Base-by-base conservation (phyloP, 2,113 vertebrate species). In the Pholis gunnellus region DNA sequence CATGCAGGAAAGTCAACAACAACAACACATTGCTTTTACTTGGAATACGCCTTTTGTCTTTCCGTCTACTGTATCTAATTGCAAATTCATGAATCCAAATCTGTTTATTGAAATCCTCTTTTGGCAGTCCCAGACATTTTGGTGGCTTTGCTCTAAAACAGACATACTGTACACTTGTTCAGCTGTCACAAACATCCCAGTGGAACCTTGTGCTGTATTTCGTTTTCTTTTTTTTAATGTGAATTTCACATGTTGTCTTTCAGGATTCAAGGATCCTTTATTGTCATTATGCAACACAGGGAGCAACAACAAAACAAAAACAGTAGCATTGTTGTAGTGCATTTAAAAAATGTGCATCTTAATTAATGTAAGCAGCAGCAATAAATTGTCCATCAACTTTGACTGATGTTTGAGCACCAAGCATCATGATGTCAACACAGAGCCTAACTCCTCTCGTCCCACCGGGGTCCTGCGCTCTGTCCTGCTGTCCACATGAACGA, bases 31-130 rank as follows among this genome's bases (percentile, higher is more conserved):
- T 10, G 20, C 31, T 31, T 31, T 31, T 31, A 31, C 31, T 31
- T 31, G 52, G 7, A 56, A 10, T 38, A 8, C 10, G n/a, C 9
- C 6, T 56, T 56, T 15, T 5, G 56, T 59, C 10, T 69, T 27
- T 48, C n/a, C 20, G 25, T 54, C 5, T 57, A 59, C 25, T 18
- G 27, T 31, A 60, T 60, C 27, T 20, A 65, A 66, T 57, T 10
- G 13, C 50, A 29, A 44, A 73, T 71, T 59, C 36, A 18, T 31
- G 2, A 70, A 78, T 67, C 18, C 6, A 18, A 25, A 70, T 70
- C 56, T 64, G 46, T 59, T 64, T 76, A 40, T 36, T 71, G 27
- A 54, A 79, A 64, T 69, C 20, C 10, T 56, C 72, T 72, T 31
- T 52, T 59, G 18, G 65, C 71, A 38, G 29, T 10, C 6, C 1